phyloP scores from a whole-genome alignment of 2,113 vertebrate genomes.

The Sceloporus tristichus region DNA sequence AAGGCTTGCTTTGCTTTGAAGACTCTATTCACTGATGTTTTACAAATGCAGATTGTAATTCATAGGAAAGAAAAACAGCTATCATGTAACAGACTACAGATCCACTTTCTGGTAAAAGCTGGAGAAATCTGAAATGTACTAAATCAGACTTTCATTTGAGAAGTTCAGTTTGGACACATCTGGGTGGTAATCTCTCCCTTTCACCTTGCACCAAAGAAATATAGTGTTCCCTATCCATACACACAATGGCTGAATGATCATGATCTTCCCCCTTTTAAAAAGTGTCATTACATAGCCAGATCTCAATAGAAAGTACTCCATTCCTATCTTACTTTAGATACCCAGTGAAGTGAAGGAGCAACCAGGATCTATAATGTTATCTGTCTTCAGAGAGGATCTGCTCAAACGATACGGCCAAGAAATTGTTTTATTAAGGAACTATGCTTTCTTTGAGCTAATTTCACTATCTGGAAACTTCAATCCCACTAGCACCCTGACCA shows the following conservation, averaged over 20 bases:
- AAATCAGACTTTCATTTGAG: background rate
- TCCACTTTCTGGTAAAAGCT: constrained; percentile 2
- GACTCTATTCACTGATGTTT: background rate
- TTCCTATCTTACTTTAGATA: background rate
- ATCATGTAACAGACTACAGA: background rate
- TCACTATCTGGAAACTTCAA: too few relatives aligned
- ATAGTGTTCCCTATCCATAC: background rate
- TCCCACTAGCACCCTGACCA: too few relatives aligned
- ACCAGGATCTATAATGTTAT: background rate
- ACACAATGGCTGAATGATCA: background rate
- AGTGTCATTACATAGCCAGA: background rate
- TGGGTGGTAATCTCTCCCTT: background rate
- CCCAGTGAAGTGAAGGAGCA: background rate
- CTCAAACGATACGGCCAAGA: too few relatives aligned
- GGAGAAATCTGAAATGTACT: background rate
- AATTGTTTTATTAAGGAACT: too few relatives aligned
- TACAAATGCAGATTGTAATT: constrained; percentile 17
- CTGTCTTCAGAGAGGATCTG: too few relatives aligned
- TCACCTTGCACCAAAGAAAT: background rate
- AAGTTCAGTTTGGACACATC: background rate
- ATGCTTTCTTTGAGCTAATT: too few relatives aligned
- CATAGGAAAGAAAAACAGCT: background rate
- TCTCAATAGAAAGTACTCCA: background rate
- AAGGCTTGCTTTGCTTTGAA: constrained; percentile 10
- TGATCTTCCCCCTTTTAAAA: too few relatives aligned